Evolutionary conservation across 35 echinoderm and acorn worm species (phyloP).

Genomic region (Patiria miniata): DNA sequence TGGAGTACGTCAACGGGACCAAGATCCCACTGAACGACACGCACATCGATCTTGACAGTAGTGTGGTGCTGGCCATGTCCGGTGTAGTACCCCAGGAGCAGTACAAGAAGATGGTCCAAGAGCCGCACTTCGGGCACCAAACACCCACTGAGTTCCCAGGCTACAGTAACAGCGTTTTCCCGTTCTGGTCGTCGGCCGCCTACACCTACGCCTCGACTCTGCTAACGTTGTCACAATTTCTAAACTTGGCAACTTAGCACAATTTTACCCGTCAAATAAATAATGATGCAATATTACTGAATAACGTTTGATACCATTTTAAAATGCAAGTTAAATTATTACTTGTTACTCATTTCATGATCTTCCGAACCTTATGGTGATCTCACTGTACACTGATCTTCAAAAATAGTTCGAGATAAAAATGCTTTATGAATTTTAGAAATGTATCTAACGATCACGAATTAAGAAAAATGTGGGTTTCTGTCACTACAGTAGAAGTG

Average conservation of each 20-base stretch:
- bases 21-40: constrained; percentile 18
- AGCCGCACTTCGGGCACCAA: constrained; percentile 11
- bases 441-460: too few relatives aligned
- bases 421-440: too few relatives aligned
- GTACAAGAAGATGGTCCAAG: background rate
- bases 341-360: too few relatives aligned
- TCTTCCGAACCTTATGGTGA: too few relatives aligned
- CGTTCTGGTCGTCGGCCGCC: constrained; percentile 25
- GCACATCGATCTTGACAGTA: background rate
- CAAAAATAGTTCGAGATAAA: too few relatives aligned
- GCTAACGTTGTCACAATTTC: constrained; percentile 21
- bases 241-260: constrained; percentile 5
- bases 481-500: too few relatives aligned
- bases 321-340: too few relatives aligned
- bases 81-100: constrained; percentile 13
- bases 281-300: too few relatives aligned
- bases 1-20: constrained; percentile 28
- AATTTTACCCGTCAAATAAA: too few relatives aligned
- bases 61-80: background rate
- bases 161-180: background rate
- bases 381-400: too few relatives aligned
- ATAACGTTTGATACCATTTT: too few relatives aligned
- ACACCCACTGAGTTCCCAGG: constrained; percentile 21
- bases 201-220: constrained; percentile 26
- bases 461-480: too few relatives aligned